phyloP scores from a whole-genome alignment of 1,140 invertebrate species.

The Piezodorus guildinii region DNA sequence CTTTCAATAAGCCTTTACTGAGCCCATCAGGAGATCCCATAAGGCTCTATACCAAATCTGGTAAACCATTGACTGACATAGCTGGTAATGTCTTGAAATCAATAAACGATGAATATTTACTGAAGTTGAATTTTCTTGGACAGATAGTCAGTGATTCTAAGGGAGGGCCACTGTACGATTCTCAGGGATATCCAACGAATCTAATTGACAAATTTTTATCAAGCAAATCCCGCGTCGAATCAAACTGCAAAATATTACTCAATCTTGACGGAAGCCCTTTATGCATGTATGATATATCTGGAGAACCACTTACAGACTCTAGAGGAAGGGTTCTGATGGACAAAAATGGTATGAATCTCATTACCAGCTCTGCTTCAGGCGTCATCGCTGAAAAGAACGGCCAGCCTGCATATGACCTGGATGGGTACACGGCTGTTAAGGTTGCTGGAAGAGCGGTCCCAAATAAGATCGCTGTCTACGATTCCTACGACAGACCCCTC shows the following conservation, averaged over 20 bases:
- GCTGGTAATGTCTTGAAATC: not conserved
- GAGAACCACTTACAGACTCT: not conserved
- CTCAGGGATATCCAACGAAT: not conserved
- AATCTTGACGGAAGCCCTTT: not conserved
- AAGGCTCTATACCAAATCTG: not conserved
- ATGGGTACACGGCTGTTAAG: not conserved
- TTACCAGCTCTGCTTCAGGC: not conserved
- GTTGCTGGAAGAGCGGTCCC: not conserved
- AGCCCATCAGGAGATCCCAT: not conserved
- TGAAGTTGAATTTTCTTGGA: not conserved
- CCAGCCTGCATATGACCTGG: not conserved
- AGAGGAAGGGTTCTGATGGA: not conserved
- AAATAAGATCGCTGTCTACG: not conserved
- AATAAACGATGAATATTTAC: not conserved
- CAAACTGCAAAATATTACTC: not conserved
- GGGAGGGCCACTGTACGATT: not conserved
- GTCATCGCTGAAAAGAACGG: not conserved
- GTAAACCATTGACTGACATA: slow-evolving; percentile 8
- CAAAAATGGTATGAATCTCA: not conserved
- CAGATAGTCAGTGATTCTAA: not conserved
- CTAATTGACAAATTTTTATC: not conserved
- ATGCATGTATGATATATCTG: not conserved
- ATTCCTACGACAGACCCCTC: not conserved
- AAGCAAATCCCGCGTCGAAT: not conserved
- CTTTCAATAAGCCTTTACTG: not conserved